Conservation (phyloP, 1,140 invertebrate species). For the Drosophila micromelanica region DNA sequence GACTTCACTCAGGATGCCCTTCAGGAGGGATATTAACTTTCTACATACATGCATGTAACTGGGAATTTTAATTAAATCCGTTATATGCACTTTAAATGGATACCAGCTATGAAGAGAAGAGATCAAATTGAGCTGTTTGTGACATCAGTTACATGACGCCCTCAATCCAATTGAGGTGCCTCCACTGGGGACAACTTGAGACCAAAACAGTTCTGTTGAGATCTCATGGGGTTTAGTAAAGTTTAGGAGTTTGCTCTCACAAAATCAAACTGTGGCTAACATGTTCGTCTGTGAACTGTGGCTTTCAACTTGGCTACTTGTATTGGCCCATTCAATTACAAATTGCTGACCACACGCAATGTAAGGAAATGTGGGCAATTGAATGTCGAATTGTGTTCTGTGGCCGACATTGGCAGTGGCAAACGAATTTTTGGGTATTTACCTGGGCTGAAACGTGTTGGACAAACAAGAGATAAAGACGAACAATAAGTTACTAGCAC, state of each 20-base stretch:
- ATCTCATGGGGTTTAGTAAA: too few species aligned
- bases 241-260: background rate
- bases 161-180: background rate
- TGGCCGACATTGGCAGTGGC: slow-evolving; percentile 31
- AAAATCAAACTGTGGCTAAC: slow-evolving; percentile 11
- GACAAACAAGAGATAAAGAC: slow-evolving; percentile 19
- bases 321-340: slow-evolving; percentile 41
- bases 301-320: slow-evolving; percentile 13
- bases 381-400: slow-evolving; percentile 29
- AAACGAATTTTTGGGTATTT: slow-evolving; percentile 31
- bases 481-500: slow-evolving; percentile 6
- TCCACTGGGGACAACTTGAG: background rate
- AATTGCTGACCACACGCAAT: slow-evolving; percentile 57
- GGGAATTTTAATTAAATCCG: background rate
- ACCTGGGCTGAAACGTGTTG: slow-evolving; percentile 30
- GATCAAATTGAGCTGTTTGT: background rate
- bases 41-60: too few species aligned
- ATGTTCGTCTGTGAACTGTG: slow-evolving; percentile 10
- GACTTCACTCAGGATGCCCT: too few species aligned
- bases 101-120: background rate
- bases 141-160: background rate
- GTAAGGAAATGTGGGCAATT: slow-evolving; percentile 39
- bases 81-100: background rate
- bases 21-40: too few species aligned
- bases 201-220: slow-evolving; percentile 5